Base-by-base conservation (phyloP, 2,113 vertebrate genomes). In the Neomonachus schauinslandi region DNA sequence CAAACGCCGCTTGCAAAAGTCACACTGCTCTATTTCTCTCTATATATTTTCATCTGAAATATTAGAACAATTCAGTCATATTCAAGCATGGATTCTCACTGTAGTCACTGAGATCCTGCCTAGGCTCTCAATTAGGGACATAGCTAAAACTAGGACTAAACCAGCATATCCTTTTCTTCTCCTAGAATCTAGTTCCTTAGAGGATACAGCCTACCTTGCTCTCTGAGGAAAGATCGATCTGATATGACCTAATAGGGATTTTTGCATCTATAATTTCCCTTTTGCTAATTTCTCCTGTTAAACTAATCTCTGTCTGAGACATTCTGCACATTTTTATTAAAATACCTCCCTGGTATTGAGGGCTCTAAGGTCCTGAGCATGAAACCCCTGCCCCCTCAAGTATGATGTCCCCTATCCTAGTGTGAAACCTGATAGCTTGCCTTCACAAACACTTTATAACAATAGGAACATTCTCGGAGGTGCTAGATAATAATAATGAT, bases 241-340 rank as follows among this genome's bases (percentile, higher is more conserved):
- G 33, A 74, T 82, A 79, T 46, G 21, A 92, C 24, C 77, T 59
- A 24, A 36, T 39, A 92, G 79, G n/a, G 72, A 49, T 89, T 96
- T 96, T 90, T 94, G 31, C 80, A 82, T 91, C 57, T 94, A 4
- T 81, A 74, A 92, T 90, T 96, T 95, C 31, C 36, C 39, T 92
- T 84, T 63, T 82, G 46, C 33, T 81, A 0, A 95, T 53, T 36
- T 79, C n/a, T 95, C 71, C 61, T 81, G 4, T 67, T 42, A n/a
- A 4, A 91, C 36, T 86, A 84, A 87, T 57, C 67, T 86, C 55
- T 55, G 7, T 71, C 51, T 93, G 53, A 90, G 93, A 86, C 61
- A 6, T 79, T 33, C 82, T 96, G 36, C 57, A 77, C 31, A 18
- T 89, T 93, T 96, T 95, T 69, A 71, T 72, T 86, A 89, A 97